Conservation (phyloP, 2,888 invertebrate species). For the Drosophila putrida region DNA sequence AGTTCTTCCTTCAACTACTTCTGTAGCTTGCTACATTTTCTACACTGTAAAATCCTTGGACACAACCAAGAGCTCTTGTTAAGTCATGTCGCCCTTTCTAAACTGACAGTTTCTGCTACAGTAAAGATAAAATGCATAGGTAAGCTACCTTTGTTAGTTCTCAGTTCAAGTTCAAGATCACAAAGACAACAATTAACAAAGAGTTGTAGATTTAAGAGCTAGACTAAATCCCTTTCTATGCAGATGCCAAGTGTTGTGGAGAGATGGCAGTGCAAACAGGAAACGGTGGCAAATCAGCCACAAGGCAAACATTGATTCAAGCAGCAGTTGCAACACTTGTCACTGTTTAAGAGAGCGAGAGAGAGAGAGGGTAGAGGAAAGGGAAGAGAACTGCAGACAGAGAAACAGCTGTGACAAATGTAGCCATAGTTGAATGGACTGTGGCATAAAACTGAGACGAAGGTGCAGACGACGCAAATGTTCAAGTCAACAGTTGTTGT, state of each 20-base stretch:
- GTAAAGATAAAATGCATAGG: neutral
- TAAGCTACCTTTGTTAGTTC: neutral
- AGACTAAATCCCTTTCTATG: conserved; percentile 15
- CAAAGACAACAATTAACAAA: conserved; percentile 38
- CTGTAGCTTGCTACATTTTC: neutral
- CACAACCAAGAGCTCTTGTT: conserved; percentile 12
- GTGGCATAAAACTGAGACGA: conserved; percentile 1
- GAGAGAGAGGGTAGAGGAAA: neutral
- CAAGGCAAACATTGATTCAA: conserved; percentile 48
- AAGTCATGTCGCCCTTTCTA: neutral
- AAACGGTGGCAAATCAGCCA: conserved; percentile 43
- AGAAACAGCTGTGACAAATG: conserved; percentile 66
- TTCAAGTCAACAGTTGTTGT: conserved; percentile 34
- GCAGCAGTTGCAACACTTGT: conserved; percentile 29
- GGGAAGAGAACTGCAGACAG: neutral
- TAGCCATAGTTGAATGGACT: conserved; percentile 69
- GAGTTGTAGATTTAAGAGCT: conserved; percentile 16
- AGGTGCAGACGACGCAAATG: conserved; percentile 16
- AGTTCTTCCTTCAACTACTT: neutral
- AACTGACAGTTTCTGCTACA: conserved; percentile 1
- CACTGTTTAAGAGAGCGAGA: neutral
- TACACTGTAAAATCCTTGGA: neutral
- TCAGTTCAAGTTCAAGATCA: conserved; percentile 30
- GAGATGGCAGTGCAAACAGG: conserved; percentile 34
- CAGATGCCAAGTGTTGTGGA: neutral